Evolutionary conservation across 1,140 invertebrate species (phyloP), one percentile per base, ranked within the genome.

Genomic region (Chelonus insularis): DNA sequence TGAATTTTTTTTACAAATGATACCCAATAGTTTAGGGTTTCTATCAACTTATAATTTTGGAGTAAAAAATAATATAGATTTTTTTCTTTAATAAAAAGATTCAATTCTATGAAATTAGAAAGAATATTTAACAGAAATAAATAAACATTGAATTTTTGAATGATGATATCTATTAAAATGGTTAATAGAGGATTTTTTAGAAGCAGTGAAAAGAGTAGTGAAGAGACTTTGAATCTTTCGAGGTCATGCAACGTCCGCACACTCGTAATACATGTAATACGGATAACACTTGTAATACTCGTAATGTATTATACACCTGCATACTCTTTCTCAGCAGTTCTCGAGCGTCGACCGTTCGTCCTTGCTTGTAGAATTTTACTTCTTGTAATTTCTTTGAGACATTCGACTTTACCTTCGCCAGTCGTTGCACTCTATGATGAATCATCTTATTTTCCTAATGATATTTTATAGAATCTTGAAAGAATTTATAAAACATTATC

Each of bases 261-360:
- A 71, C 71, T 72, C 72, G 74, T 79, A 77, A 77, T 77, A 76
- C 72, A 57, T 75, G 74, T 79, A 78, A 77, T 77, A 74, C 73
- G 69, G 69, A 77, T 80, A 80, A 78, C 78, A 75, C 72, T 73
- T 73, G 75, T 78, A 78, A 78, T 78, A 71, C 70, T 71, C 71
- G 72, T 79, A 78, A 79, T 71, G 69, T 70, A 72, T 77, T 76
- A 75, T 71, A 73, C 66, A 67, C 57, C 64, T 67, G 66, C 68
- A 63, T 59, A 68, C 54, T 58, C 57, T 57, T 65, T 55, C 64
- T 56, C 60, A 18, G n/a, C 45, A 23, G 5, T 21, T 52, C 21
- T 47, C 54, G 50, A 47, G 34, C 50, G 51, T 37, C 41, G 64
- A 48, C 39, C 45, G 43, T 64, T 63, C 59, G 64, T 57, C 64